phyloP scores from a whole-genome alignment of 2,888 invertebrate species.

The Petrolisthes manimaculis region DNA sequence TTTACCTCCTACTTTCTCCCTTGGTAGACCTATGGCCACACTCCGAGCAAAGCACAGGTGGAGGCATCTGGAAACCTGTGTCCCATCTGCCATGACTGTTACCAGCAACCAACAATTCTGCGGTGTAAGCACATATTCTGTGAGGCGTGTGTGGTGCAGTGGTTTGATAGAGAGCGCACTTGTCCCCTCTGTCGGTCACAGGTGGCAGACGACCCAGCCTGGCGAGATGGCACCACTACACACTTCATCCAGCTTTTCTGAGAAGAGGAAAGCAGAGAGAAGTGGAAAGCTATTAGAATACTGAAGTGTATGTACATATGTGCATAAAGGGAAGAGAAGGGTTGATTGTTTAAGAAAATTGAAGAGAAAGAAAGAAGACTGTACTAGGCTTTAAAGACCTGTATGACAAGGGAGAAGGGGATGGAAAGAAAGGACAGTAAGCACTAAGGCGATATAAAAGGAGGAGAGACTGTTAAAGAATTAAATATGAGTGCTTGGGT shows the following conservation, averaged over 20 bases:
- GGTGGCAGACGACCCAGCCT: conserved; percentile 75
- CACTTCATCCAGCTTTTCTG: conserved; percentile 85
- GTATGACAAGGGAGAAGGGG: too few species aligned
- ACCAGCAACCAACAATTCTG: conserved; percentile 48
- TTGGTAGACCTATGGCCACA: conserved; percentile 83
- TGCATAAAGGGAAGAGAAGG: too few species aligned
- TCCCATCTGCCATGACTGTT: conserved; percentile 83
- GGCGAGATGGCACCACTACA: conserved; percentile 87
- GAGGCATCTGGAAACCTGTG: conserved; percentile 84
- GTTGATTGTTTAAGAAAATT: too few species aligned
- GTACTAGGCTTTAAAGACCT: too few species aligned
- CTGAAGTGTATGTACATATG: too few species aligned
- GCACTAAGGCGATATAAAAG: too few species aligned
- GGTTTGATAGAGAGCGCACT: conserved; percentile 88
- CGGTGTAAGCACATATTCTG: conserved; percentile 82
- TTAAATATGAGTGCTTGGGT: too few species aligned
- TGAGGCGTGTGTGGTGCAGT: conserved; percentile 90
- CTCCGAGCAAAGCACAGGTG: conserved; percentile 85
- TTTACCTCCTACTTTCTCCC: not conserved
- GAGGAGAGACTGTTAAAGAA: too few species aligned
- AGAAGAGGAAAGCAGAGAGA: conserved; percentile 56
- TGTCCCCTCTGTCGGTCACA: conserved; percentile 93
- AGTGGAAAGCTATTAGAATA: not conserved
- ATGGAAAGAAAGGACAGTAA: too few species aligned
- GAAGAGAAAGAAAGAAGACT: too few species aligned